These are phyloP conservation scores for Slavum lentiscoides DNA, from an alignment of 2,888 invertebrate species.

Conservation along the genomic window DNA sequence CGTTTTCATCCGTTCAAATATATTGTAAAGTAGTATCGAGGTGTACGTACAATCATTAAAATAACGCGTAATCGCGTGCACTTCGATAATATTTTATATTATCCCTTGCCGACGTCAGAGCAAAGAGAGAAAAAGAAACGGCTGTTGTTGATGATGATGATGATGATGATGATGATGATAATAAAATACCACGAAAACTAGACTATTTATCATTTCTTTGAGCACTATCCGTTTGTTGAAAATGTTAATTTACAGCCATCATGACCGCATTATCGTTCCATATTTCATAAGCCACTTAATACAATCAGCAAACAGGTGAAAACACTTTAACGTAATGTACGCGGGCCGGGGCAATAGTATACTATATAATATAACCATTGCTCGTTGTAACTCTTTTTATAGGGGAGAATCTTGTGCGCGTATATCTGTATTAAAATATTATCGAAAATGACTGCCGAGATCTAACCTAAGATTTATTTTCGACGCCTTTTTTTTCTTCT, in stretches of 20 bases:
- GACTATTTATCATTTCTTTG: constrained; percentile 11
- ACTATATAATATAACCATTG: not conserved
- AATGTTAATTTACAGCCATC: constrained; percentile 22
- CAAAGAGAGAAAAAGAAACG: not conserved
- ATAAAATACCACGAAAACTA: not conserved
- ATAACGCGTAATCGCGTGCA: not conserved
- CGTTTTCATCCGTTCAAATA: not conserved
- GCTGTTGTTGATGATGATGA: not conserved
- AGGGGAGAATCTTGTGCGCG: not conserved
- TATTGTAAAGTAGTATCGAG: not conserved
- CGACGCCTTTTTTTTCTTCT: too few species aligned
- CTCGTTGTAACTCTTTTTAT: constrained; percentile 11
- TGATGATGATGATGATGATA: not conserved
- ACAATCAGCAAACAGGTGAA: constrained; percentile 31
- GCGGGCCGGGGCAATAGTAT: not conserved
- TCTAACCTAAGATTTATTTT: not conserved
- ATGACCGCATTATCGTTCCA: constrained; percentile 7
- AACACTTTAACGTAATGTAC: not conserved
- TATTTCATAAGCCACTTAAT: constrained; percentile 44
- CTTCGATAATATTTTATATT: not conserved
- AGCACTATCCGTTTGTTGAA: not conserved
- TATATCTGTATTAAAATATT: not conserved
- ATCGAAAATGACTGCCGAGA: not conserved
- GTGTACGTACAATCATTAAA: not conserved
- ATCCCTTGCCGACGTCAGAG: not conserved